phyloP scores from a whole-genome alignment of 2,888 invertebrate species.

The Macaria liturata region DNA sequence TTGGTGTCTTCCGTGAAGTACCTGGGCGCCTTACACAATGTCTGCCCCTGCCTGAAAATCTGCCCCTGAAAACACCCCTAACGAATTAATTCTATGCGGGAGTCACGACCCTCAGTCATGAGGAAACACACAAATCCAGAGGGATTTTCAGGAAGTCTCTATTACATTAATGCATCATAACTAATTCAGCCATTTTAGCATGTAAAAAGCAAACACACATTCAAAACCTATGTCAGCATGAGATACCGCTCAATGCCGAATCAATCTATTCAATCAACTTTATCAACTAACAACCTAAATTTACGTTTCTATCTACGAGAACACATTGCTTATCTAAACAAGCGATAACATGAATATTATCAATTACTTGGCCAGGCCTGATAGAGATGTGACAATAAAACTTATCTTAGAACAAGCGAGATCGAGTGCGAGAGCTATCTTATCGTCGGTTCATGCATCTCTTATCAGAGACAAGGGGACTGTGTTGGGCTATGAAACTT shows the following conservation, averaged over 20 bases:
- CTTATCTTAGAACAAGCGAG: slow-evolving; percentile 41
- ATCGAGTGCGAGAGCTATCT: slow-evolving; percentile 36
- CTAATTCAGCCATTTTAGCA: too few relatives aligned
- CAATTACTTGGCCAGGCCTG: slow-evolving; percentile 24
- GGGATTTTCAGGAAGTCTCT: too few relatives aligned
- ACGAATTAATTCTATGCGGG: too few relatives aligned
- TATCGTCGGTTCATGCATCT: slow-evolving; percentile 30
- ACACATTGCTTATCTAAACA: slow-evolving; percentile 6
- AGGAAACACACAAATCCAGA: too few relatives aligned
- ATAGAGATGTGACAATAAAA: slow-evolving; percentile 38
- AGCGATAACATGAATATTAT: slow-evolving; percentile 11
- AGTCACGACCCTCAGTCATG: too few relatives aligned
- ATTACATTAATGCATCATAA: too few relatives aligned
- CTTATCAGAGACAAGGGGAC: slow-evolving; percentile 26
- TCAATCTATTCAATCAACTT: not conserved
- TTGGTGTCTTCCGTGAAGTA: too few relatives aligned
- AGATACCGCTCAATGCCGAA: not conserved
- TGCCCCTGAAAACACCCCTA: too few relatives aligned
- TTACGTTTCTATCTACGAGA: slow-evolving; percentile 2
- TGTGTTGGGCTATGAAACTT: slow-evolving; percentile 15
- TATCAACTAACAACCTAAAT: not conserved
- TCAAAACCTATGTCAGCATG: too few relatives aligned
- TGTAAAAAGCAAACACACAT: too few relatives aligned
- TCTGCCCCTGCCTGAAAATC: too few relatives aligned
- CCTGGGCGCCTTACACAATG: too few relatives aligned